Percentiles rank a stretch among this genome's conserved stretches.
Evolutionary conservation across 2,888 invertebrate species (phyloP).

Genomic region (Athalia cordata): DNA sequence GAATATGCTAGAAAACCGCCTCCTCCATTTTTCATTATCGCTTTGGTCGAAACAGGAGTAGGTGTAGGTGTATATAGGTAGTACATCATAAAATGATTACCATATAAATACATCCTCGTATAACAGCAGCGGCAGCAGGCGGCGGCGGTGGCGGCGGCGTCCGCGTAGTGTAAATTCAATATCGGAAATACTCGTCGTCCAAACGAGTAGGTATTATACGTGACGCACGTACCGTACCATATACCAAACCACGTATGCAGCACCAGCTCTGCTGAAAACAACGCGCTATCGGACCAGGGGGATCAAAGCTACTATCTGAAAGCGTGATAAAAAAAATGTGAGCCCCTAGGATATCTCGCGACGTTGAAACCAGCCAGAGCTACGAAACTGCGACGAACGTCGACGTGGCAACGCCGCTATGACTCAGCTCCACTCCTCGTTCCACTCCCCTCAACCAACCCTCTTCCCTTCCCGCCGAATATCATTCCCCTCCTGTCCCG

Average conservation of each 20-base stretch:
- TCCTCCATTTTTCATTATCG: too few relatives aligned
- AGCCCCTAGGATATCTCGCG: slow-evolving; percentile 36
- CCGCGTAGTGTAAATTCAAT: slow-evolving; percentile 4
- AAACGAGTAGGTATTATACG: background rate
- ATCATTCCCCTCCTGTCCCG: slow-evolving; percentile 64
- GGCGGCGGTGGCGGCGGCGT: too few relatives aligned
- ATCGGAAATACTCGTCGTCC: background rate
- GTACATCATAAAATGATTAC: too few relatives aligned
- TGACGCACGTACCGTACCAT: slow-evolving; percentile 15
- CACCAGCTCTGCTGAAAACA: slow-evolving; percentile 9
- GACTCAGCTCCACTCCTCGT: slow-evolving; percentile 69
- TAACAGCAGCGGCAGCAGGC: too few relatives aligned
- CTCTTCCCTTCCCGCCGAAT: slow-evolving; percentile 51
- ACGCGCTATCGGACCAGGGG: slow-evolving; percentile 39
- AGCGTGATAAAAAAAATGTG: slow-evolving; percentile 22
- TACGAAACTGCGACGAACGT: slow-evolving; percentile 34
- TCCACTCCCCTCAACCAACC: slow-evolving; percentile 51
- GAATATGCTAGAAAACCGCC: too few relatives aligned
- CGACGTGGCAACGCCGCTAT: slow-evolving; percentile 72
- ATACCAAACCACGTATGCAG: background rate
- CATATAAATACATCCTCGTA: too few relatives aligned
- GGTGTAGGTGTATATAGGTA: too few relatives aligned
- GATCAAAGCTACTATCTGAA: slow-evolving; percentile 35
- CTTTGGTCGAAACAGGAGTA: too few relatives aligned
- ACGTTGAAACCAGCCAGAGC: slow-evolving; percentile 28